Conservation (phyloP, 2,888 invertebrate genomes). For the Rotaria macrura region DNA sequence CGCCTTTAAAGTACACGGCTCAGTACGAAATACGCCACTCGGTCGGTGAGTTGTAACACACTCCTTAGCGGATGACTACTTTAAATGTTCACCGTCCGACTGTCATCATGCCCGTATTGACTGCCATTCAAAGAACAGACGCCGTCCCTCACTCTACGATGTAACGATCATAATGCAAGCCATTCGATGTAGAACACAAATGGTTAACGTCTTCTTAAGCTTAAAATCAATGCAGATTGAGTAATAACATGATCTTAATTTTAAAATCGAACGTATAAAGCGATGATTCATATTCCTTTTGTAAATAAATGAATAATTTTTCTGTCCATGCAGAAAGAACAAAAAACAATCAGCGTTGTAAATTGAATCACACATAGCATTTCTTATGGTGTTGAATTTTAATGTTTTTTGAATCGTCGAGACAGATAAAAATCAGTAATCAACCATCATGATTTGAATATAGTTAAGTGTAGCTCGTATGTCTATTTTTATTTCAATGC, state of each 20-base stretch:
- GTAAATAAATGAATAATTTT: too few relatives aligned
- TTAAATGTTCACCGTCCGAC: not conserved
- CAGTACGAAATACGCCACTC: not conserved
- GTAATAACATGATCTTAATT: not conserved
- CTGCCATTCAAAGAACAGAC: not conserved
- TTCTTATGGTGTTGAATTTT: too few relatives aligned
- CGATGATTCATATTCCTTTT: too few relatives aligned
- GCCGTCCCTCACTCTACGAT: slow-evolving; percentile 3
- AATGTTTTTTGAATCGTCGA: too few relatives aligned
- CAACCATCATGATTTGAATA: too few relatives aligned
- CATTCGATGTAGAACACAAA: not conserved
- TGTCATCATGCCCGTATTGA: not conserved
- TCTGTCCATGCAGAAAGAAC: too few relatives aligned
- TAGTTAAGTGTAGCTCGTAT: too few relatives aligned
- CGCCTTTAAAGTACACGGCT: not conserved
- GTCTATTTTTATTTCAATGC: too few relatives aligned
- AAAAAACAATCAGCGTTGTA: too few relatives aligned
- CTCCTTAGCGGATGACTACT: not conserved
- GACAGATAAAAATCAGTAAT: too few relatives aligned
- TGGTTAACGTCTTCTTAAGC: not conserved
- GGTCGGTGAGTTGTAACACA: not conserved
- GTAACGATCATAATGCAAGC: not conserved
- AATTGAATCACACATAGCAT: too few relatives aligned
- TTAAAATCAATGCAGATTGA: not conserved
- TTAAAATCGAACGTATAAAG: too few relatives aligned